phyloP scores from a whole-genome alignment of 2,797 vertebrate species.

The Linurgus olivaceus region DNA sequence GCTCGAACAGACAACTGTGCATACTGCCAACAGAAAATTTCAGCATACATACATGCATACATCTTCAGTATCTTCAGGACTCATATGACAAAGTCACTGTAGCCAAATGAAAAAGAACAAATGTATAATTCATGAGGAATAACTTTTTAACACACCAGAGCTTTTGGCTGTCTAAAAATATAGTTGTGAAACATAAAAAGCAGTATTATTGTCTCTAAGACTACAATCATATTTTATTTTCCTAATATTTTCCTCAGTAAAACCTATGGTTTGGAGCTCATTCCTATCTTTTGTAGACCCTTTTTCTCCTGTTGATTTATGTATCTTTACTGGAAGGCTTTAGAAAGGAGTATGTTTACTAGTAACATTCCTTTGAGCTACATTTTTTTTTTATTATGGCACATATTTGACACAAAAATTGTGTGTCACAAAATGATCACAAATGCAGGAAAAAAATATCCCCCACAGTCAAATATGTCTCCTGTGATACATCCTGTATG shows the following conservation, averaged over 20 bases:
- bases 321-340: slow-evolving; percentile 22
- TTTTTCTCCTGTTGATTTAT: slow-evolving; percentile 42
- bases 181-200: slow-evolving; percentile 47
- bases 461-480: not conserved
- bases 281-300: not conserved
- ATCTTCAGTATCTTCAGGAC: slow-evolving; percentile 50
- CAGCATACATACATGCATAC: not conserved
- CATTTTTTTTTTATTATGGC: not conserved
- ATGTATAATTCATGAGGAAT: slow-evolving; percentile 75
- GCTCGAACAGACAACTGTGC: not conserved
- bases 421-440: not conserved
- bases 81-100: slow-evolving; percentile 59
- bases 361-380: slow-evolving; percentile 11
- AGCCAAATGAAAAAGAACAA: slow-evolving; percentile 65
- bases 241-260: not conserved
- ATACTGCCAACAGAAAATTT: slow-evolving; percentile 28
- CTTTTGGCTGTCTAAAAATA: slow-evolving; percentile 70
- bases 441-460: not conserved
- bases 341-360: slow-evolving; percentile 28
- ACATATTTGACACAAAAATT: not conserved
- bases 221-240: slow-evolving; percentile 9
- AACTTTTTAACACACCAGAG: slow-evolving; percentile 63
- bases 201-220: slow-evolving; percentile 48
- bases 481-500: not conserved
- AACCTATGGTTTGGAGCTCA: not conserved